Evolutionary conservation across 2,888 invertebrate genomes (phyloP), one percentile per base, ranked within the genome.

Genomic region (Nymphalis c-album): DNA sequence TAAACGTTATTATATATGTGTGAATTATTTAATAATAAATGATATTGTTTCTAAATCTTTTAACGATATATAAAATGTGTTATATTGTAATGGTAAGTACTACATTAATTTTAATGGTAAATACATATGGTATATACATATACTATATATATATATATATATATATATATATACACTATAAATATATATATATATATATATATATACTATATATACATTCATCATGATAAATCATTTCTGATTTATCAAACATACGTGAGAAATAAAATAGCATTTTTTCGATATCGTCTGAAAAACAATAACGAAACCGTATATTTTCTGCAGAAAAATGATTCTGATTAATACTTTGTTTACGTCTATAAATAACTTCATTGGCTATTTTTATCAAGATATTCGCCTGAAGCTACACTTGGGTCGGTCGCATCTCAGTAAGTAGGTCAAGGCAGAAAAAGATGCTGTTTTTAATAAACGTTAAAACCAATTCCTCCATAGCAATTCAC

Each of bases 361-460:
- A 57, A 57, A 35, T 18, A 50, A 64, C 64, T 62, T 48, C 57
- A 40, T 59, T 67, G 66, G 53, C 50, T 60, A 60, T 68, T 64
- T 58, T 26, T 68, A 61, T 48, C 55, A 48, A 8, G 58, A 35
- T 51, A 31, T 50, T 51, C 17, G 62, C 60, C 60, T 13, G 53
- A 45, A 66, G 60, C 62, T 53, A 58, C 57, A 45, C 62, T 62
- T 48, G 50, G 62, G 50, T 63, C 62, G 67, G 45, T 46, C 57
- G 67, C 10, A 40, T 35, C 57, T 59, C 57, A 48, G 62, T 26
- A 67, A 69, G 60, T 57, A 53, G 69, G 69, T 67, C 66, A 69
- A 69, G 69, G 66, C 57, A 66, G 31, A 60, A 40, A 63, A 63
- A 60, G 26, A 31, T 47, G 40, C 59, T 55, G 31, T 55, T 17